phyloP scores from a whole-genome alignment of 2,113 vertebrate species.

The Brachirus orientalis region DNA sequence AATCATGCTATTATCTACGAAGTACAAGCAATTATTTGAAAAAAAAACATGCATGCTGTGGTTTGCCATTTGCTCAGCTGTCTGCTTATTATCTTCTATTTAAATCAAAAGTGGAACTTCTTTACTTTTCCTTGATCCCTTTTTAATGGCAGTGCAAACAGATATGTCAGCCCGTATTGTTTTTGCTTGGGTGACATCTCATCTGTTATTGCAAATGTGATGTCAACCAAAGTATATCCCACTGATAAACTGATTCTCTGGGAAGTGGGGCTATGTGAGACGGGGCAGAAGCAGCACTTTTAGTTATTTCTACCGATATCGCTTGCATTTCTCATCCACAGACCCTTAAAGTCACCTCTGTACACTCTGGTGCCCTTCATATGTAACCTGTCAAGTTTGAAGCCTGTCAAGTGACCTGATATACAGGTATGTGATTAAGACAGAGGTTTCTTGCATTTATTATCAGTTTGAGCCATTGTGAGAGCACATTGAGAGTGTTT shows the following conservation, averaged over 20 bases:
- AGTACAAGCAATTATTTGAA: slow-evolving; percentile 6
- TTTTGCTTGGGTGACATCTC: slow-evolving; percentile 29
- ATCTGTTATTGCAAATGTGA: slow-evolving; percentile 27
- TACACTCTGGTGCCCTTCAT: no score
- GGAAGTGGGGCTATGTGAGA: no score
- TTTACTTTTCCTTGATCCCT: slow-evolving; percentile 27
- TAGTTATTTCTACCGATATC: no score
- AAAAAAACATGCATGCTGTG: not conserved
- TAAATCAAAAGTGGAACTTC: slow-evolving; percentile 6
- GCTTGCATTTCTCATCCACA: no score
- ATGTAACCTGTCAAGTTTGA: no score
- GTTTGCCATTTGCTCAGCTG: slow-evolving; percentile 13
- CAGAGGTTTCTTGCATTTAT: not conserved
- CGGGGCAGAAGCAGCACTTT: not conserved
- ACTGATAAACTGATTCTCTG: slow-evolving; percentile 19
- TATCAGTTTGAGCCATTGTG: not conserved
- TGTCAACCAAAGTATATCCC: slow-evolving; percentile 25
- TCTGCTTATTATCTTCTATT: slow-evolving; percentile 38
- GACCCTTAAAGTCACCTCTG: no score
- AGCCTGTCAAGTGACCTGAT: no score
- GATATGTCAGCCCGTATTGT: slow-evolving; percentile 8
- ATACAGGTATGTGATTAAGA: no score
- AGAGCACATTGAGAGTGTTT: slow-evolving; percentile 11
- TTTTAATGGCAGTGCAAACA: slow-evolving; percentile 27
- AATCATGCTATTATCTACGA: slow-evolving; percentile 30